Evolutionary conservation across 2,888 invertebrate species (phyloP), one percentile per base, ranked within the genome.

Genomic region (Brachyopa scutellaris): DNA sequence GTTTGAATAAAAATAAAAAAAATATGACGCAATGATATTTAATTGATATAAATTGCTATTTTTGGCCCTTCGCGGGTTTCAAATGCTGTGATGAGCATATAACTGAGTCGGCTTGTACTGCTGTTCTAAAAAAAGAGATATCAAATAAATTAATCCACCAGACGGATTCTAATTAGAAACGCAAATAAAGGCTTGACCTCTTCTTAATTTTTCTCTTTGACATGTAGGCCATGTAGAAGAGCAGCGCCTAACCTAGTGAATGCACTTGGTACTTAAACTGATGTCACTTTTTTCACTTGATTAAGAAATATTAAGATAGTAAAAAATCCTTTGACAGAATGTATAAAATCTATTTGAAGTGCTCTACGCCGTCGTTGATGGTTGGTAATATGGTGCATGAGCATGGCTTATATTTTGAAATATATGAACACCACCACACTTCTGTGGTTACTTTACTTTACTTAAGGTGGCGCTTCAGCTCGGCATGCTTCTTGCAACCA

Each of bases 141-240:
- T 42, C 45, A 45, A 57, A 45, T 67, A 57, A 67, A 67, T 67
- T 45, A 57, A 67, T 67, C 67, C 55, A 55, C 17, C 36, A 45
- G 67, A 45, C 36, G 36, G 26, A 57, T 67, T 47, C 47, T 36
- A 67, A 67, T 57, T 33, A 26, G 7, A 47, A 67, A 57, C 21
- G 45, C 36, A 67, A 67, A 67, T 67, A 57, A 57, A 47, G 26
- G 9, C 45, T 45, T 57, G 55, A 67, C 67, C 67, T 55, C 36
- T 33, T 45, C 23, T 67, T 67, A 67, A 67, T 62, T 62, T 49
- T 26, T 23, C 31, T 42, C 53, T 23, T 42, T 42, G 38, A 26
- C n/a, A n/a, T n/a, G n/a, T n/a, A n/a, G n/a, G n/a, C n/a, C n/a
- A n/a, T n/a, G n/a, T n/a, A n/a, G n/a, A 36, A 13, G 38, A 38